Conservation (phyloP, 2,113 vertebrate species). For the Anser cygnoides region DNA sequence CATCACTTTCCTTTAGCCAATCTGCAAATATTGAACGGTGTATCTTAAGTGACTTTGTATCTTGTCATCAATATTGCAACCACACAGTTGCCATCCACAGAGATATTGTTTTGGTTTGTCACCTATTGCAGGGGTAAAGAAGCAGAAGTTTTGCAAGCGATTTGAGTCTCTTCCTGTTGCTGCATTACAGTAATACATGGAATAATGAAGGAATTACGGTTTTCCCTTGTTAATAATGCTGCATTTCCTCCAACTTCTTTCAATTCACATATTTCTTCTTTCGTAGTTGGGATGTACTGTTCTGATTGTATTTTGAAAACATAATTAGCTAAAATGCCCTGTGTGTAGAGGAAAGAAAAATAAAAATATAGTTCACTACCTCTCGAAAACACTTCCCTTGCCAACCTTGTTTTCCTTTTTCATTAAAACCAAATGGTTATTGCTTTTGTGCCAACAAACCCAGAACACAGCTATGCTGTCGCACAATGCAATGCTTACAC, state of each 20-base stretch:
- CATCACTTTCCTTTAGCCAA: not conserved
- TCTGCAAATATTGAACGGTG: not conserved
- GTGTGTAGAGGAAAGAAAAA: slow-evolving; percentile 19
- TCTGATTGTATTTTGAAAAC: not conserved
- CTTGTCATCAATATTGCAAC: not conserved
- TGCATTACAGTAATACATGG: not conserved
- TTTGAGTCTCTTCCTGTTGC: not conserved
- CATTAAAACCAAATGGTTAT: not conserved
- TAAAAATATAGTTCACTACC: slow-evolving; percentile 1
- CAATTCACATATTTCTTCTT: not conserved
- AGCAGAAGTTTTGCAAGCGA: not conserved
- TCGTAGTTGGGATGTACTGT: not conserved
- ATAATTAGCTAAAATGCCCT: slow-evolving; percentile 25
- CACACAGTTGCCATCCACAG: not conserved
- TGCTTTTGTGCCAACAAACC: not conserved
- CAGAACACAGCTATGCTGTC: not conserved
- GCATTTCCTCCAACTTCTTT: not conserved
- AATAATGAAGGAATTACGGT: not conserved
- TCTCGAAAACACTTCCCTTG: not conserved
- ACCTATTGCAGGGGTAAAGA: not conserved
- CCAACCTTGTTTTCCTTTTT: slow-evolving; percentile 23
- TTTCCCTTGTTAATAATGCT: not conserved
- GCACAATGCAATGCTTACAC: not conserved
- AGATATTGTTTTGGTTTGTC: not conserved
- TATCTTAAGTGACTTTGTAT: not conserved